Conservation (phyloP, 2,113 vertebrate genomes). For the Pycnonotus jocosus region DNA sequence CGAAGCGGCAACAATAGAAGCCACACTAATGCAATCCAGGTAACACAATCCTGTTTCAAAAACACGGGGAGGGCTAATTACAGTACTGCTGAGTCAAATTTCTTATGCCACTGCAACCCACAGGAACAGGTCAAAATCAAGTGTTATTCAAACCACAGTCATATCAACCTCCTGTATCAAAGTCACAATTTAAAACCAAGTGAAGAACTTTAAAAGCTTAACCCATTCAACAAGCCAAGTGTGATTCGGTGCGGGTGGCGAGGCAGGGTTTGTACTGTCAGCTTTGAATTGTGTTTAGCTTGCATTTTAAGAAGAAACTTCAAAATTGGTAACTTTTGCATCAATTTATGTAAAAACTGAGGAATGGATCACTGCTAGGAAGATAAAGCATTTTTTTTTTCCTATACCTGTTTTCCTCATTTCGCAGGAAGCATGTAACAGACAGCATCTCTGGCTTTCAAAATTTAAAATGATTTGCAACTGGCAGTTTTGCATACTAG, state of each 20-base stretch:
- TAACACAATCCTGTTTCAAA: slow-evolving; percentile 83
- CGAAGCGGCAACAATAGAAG: slow-evolving; percentile 78
- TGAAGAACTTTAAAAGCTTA: slow-evolving; percentile 76
- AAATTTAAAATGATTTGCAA: background rate
- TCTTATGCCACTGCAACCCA: slow-evolving; percentile 75
- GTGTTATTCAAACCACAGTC: slow-evolving; percentile 81
- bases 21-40: slow-evolving; percentile 81
- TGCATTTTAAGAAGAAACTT: slow-evolving; percentile 8
- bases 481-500: slow-evolving; percentile 41
- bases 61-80: slow-evolving; percentile 77
- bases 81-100: slow-evolving; percentile 80
- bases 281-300: background rate
- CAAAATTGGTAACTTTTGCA: background rate
- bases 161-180: slow-evolving; percentile 76
- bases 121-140: slow-evolving; percentile 82
- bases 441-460: background rate
- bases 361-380: background rate
- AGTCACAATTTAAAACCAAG: slow-evolving; percentile 77
- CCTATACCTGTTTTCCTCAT: background rate
- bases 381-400: background rate
- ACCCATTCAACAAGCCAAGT: slow-evolving; percentile 67
- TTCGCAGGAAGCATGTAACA: background rate
- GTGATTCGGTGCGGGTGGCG: slow-evolving; percentile 14
- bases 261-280: slow-evolving; percentile 15
- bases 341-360: background rate